phyloP scores from a whole-genome alignment of 2,888 invertebrate genomes.

The Branchellion lobata region DNA sequence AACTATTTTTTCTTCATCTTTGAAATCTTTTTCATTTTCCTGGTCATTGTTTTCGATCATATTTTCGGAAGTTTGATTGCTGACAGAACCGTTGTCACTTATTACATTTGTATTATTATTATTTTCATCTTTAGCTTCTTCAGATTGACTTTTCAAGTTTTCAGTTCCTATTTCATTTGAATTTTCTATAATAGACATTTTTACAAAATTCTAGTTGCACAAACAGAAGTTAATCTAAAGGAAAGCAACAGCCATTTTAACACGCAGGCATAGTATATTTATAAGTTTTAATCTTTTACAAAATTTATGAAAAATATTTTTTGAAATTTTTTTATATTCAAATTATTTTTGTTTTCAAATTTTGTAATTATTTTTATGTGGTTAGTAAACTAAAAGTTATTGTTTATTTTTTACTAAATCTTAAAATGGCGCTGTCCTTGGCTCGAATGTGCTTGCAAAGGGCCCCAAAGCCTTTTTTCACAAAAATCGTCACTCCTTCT shows the following conservation, averaged over 20 bases:
- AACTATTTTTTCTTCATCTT: conserved; percentile 17
- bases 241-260: conserved; percentile 9
- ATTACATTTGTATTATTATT: background rate
- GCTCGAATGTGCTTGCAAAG: conserved; percentile 11
- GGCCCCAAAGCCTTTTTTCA: conserved; percentile 4
- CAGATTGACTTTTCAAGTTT: background rate
- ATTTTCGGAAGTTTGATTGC: background rate
- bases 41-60: conserved; percentile 2
- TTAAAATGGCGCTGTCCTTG: conserved; percentile 42
- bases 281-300: background rate
- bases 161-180: background rate
- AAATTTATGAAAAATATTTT: too few species aligned
- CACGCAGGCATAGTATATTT: conserved; percentile 1
- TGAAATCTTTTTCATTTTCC: conserved; percentile 20
- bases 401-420: background rate
- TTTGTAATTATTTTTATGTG: background rate
- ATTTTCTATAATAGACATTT: background rate
- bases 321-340: too few species aligned
- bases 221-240: background rate
- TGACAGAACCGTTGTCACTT: conserved; percentile 9
- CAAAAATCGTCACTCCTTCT: background rate
- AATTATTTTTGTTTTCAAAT: background rate
- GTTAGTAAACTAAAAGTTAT: background rate
- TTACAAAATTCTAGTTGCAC: background rate
- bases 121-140: background rate